A percentile compares a stretch with the other conserved stretches of the same genome.
Evolutionary conservation across 2,113 vertebrate genomes (phyloP).

Genomic region (Coracopsis vasa): DNA sequence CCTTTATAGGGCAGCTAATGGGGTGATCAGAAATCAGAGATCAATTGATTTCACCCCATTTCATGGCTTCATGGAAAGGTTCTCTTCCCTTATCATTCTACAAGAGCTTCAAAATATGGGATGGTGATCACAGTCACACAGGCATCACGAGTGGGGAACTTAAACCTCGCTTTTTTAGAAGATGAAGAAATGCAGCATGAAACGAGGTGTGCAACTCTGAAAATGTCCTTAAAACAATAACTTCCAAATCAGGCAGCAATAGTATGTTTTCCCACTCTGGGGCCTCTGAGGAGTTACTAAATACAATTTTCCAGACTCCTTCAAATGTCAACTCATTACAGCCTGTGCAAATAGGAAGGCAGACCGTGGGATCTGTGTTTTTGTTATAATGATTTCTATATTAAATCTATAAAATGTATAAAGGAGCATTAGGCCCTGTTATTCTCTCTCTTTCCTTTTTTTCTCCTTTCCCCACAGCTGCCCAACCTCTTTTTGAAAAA

Average conservation of each 20-base stretch:
- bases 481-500: slow-evolving; percentile 30
- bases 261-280: neutral
- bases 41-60: neutral
- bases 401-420: slow-evolving; percentile 31
- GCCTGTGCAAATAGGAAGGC: neutral
- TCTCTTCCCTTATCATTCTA: neutral
- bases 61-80: neutral
- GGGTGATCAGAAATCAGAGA: neutral
- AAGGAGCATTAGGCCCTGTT: neutral
- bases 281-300: slow-evolving; percentile 32
- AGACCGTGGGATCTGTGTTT: neutral
- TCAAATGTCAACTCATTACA: slow-evolving; percentile 15
- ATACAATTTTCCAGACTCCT: slow-evolving; percentile 31
- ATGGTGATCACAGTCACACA: neutral
- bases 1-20: neutral
- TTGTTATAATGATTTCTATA: slow-evolving; percentile 15
- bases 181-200: neutral
- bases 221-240: neutral
- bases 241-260: neutral
- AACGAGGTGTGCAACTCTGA: neutral
- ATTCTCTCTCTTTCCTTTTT: neutral
- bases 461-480: neutral
- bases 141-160: neutral
- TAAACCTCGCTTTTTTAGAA: neutral
- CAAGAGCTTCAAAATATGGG: neutral